Evolutionary conservation across 1,140 invertebrate genomes (phyloP), one percentile per base, ranked within the genome.

Genomic region (Dreissena rostriformis): DNA sequence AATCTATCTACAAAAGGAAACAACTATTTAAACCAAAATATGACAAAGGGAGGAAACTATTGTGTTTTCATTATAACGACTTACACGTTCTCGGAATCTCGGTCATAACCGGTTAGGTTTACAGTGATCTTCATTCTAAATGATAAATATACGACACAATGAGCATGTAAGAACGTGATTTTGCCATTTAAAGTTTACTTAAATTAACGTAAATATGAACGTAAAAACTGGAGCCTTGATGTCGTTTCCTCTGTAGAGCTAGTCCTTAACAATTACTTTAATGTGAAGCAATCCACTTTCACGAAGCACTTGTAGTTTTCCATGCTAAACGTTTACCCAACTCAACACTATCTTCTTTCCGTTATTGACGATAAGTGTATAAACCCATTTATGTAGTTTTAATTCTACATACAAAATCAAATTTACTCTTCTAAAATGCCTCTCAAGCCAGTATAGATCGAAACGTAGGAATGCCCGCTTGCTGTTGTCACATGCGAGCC

Each of bases 111-210:
- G 63, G 72, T 39, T 10, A 83, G 15, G 52, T 67, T 76, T 53
- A 83, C 73, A 76, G 72, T 76, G 51, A 83, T 76, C 70, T 74
- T 76, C 70, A 83, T 76, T 49, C 66, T 76, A 83, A 8, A 74
- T 49, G 8, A 75, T 75, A 61, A 19, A 75, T 66, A 28, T 17
- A 75, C 26, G 22, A 73, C 29, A 70, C 0, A n/a, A 39, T 19
- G 52, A n/a, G 26, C 65, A 65, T 17, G 17, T 6, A 77, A 22
- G 65, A 77, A 14, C 11, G 26, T 55, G 65, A 66, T 65, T 24
- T 19, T 55, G 14, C n/a, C 29, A 55, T 24, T n/a, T n/a, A n/a
- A n/a, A n/a, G n/a, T 77, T 10, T 70, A 49, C 51, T 72, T 17
- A 12, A n/a, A 10, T 72, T 72, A 14, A n/a, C n/a, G n/a, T n/a